Evolutionary conservation across 2,797 vertebrate species (phyloP), one percentile per base, ranked within the genome.

Genomic region (Acestrorhynchus altus): DNA sequence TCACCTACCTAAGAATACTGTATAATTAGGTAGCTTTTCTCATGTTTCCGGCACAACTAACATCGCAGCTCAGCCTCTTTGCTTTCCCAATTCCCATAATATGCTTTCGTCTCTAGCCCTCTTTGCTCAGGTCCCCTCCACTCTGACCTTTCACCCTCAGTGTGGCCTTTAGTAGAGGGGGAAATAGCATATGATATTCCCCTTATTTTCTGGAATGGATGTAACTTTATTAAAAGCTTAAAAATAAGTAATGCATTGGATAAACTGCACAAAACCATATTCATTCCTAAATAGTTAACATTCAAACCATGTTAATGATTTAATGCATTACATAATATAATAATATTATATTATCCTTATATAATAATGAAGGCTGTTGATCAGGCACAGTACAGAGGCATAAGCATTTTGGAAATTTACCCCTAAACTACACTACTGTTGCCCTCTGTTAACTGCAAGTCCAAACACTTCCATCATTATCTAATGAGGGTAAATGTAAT

Each of bases 101-200:
- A 40, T 60, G 15, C 70, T 57, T 72, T 35, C 6, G 6, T 35
- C 31, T 35, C 31, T 40, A 44, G 54, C 26, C 28, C 13, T 24
- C 13, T 44, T 60, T 71, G 51, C 49, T 39, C 69, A 56, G n/a
- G 13, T 72, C 52, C 12, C 20, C 12, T 59, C 52, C 20, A n/a
- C 54, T 42, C 15, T 71, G 51, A 57, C 51, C 69, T 57, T 56
- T 71, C 52, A 72, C 39, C 70, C 44, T 59, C 15, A 59, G 8
- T 42, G 8, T 22, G 46, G 64, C 64, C 40, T 64, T 66, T 46
- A 26, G 44, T 44, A 18, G 24, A 49, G 24, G 13, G 20, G 20
- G n/a, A 7, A 13, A 31, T 4, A 42, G 20, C 20, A 10, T 24
- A 22, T 6, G 8, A 12, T 2, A 40, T 10, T 15, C 22, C 68